Base-by-base conservation (phyloP, 2,888 invertebrate species). In the Eurytoma adleriae region DNA sequence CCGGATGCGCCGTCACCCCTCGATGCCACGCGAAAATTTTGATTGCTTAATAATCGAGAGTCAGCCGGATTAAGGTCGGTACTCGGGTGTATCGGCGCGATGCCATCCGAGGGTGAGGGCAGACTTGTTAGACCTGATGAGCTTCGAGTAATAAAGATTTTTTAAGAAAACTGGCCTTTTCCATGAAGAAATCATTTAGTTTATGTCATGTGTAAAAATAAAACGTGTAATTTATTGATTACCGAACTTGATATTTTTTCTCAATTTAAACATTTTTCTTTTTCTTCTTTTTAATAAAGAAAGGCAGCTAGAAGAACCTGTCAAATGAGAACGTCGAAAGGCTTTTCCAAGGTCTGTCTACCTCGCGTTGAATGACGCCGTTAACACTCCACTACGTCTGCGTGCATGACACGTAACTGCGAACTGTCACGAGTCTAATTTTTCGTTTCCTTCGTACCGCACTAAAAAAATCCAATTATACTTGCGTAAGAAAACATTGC, bases 391-490 rank as follows among this genome's bases (percentile, higher is more conserved):
- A 52, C 73, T 56, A 40, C 73, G 56, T 64, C 56, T 40, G 20
- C 30, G 30, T 56, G 27, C 3, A 20, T 52, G 64, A 50, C 52
- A 82, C 83, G 18, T 30, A 30, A 4, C 30, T 30, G 79, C 83
- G 83, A 30, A 40, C 62, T 62, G 67, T 82, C 80, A 71, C 80
- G 12, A 18, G 48, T 68, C 78, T 81, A 68, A 62, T 66, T 66
- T 54, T 62, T 62, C 27, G 30, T 16, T 62, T 62, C 62, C 62
- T n/a, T 62, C n/a, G 30, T 30, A 30, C 16, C 3, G 2, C 5
- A 24, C 13, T 27, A 30, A 30, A 30, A 30, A 30, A 30, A 30
- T 30, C 30, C 30, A 30, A 30, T 30, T 4, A 30, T 4, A 30
- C 30, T 30, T 30, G 30, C 30, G 30, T 30, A 30, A 30, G 30